Evolutionary conservation across 37 sponge, comb jelly and placozoan genomes (phyloP).

Genomic region (Amphimedon queenslandica): DNA sequence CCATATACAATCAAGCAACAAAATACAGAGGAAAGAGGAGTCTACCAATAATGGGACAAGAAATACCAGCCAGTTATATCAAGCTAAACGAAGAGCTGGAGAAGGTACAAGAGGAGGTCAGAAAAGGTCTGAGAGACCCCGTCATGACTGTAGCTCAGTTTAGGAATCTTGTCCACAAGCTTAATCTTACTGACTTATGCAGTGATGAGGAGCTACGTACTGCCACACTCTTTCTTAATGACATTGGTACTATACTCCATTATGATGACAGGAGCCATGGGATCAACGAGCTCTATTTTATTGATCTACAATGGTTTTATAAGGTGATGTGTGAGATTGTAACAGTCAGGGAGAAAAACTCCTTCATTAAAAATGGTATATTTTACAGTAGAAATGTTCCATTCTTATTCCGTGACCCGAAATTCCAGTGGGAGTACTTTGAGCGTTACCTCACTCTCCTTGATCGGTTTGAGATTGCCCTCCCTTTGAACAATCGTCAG

Average conservation of each 20-base stretch:
- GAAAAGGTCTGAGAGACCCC: slow-evolving; percentile 39
- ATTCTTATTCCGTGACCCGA: slow-evolving; percentile 27
- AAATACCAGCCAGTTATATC: slow-evolving; percentile 86
- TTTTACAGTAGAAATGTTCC: slow-evolving; percentile 27
- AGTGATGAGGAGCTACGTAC: slow-evolving; percentile 77
- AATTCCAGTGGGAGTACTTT: slow-evolving; percentile 38
- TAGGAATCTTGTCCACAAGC: slow-evolving; percentile 44
- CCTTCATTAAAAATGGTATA: slow-evolving; percentile 58
- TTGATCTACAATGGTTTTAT: slow-evolving; percentile 92
- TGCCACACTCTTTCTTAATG: slow-evolving; percentile 77
- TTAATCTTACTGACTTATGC: slow-evolving; percentile 40
- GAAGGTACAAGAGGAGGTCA: slow-evolving; percentile 56
- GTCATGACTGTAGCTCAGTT: slow-evolving; percentile 76
- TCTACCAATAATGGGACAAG: slow-evolving; percentile 71
- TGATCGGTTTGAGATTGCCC: slow-evolving; percentile 68
- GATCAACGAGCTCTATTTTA: slow-evolving; percentile 79
- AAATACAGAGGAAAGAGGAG: slow-evolving; percentile 29
- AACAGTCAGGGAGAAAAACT: slow-evolving; percentile 42
- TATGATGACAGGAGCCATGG: slow-evolving; percentile 81
- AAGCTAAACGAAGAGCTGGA: slow-evolving; percentile 68
- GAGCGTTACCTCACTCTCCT: slow-evolving; percentile 60
- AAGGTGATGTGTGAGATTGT: slow-evolving; percentile 69
- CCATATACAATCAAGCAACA: slow-evolving; percentile 81
- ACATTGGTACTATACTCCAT: slow-evolving; percentile 85
- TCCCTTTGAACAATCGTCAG: slow-evolving; percentile 33